phyloP scores from a whole-genome alignment of 2,113 vertebrate genomes.

The Hippocampus zosterae region DNA sequence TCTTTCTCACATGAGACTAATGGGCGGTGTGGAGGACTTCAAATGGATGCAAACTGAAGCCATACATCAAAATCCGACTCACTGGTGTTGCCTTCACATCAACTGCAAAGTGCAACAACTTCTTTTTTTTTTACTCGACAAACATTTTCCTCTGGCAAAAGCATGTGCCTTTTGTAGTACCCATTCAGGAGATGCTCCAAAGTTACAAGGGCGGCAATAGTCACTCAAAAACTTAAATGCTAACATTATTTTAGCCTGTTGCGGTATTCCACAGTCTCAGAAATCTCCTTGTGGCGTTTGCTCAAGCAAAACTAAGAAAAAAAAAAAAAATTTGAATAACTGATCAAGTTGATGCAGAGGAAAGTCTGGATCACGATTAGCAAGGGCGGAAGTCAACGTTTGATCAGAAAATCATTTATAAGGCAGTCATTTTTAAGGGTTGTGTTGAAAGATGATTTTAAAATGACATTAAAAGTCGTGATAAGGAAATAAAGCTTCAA shows the following conservation, averaged over 20 bases:
- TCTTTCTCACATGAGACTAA: slow-evolving; percentile 68
- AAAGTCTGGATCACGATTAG: background rate
- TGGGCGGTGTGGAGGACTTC: slow-evolving; percentile 57
- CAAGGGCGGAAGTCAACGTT: background rate
- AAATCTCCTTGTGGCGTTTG: background rate
- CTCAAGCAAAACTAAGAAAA: too few species aligned
- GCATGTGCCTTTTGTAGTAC: background rate
- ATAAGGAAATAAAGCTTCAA: too few species aligned
- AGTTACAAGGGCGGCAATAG: background rate
- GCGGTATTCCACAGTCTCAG: background rate
- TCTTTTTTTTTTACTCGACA: background rate
- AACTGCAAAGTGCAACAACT: background rate
- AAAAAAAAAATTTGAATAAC: too few species aligned
- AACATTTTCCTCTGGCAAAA: background rate
- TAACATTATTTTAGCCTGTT: background rate
- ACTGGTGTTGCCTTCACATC: slow-evolving; percentile 37
- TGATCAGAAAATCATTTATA: background rate
- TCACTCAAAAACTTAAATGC: background rate
- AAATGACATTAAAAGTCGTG: too few species aligned
- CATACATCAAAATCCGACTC: slow-evolving; percentile 54
- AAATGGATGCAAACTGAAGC: slow-evolving; percentile 58
- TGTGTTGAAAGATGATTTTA: background rate
- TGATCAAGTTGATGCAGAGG: background rate
- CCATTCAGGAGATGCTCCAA: background rate
- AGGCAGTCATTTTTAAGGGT: background rate